Conservation (phyloP, 2,888 invertebrate genomes). For the Lacanobia oleracea region DNA sequence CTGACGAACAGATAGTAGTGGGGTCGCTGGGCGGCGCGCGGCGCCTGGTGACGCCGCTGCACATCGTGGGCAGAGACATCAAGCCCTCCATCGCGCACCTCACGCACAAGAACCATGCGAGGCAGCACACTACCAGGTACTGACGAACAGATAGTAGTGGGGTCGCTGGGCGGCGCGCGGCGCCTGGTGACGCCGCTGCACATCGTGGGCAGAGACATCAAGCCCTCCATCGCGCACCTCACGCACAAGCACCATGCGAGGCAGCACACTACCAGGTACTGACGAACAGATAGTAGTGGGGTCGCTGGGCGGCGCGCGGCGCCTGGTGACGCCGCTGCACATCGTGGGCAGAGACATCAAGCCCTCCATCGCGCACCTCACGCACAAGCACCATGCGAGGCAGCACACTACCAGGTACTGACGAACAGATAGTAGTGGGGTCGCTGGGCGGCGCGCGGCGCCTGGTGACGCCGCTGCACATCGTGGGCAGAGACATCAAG, state of each 20-base stretch:
- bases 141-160: conserved; percentile 88
- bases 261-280: too few species aligned
- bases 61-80: too few species aligned
- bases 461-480: conserved; percentile 70
- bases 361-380: conserved; percentile 72
- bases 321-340: conserved; percentile 80
- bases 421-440: conserved; percentile 83
- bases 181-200: too few species aligned
- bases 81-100: too few species aligned
- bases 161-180: conserved; percentile 79
- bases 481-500: too few species aligned
- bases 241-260: too few species aligned
- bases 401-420: conserved; percentile 74
- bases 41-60: conserved; percentile 70
- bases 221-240: too few species aligned
- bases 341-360: conserved; percentile 84
- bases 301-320: conserved; percentile 76
- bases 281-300: conserved; percentile 85
- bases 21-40: conserved; percentile 76
- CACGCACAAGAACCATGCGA: too few species aligned
- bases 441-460: conserved; percentile 71
- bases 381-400: conserved; percentile 73
- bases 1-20: conserved; percentile 82
- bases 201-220: too few species aligned
- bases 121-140: conserved; percentile 73